Evolutionary conservation across 2,113 vertebrate species (phyloP).

Genomic region (Oncorhynchus mykiss): DNA sequence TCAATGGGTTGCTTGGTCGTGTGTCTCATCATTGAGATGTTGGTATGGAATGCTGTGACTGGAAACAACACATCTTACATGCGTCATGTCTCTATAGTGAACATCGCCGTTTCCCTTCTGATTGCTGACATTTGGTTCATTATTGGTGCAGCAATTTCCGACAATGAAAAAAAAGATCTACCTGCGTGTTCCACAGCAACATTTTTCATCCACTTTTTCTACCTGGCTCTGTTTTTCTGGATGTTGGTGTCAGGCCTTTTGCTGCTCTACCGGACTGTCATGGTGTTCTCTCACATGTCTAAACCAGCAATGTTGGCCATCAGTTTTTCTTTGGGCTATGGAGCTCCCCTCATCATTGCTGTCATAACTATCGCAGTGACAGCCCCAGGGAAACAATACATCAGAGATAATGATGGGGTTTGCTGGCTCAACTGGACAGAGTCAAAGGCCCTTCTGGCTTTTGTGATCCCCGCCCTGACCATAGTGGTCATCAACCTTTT

Average conservation of each 20-base stretch:
- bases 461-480: constrained; percentile 79
- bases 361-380: constrained; percentile 79
- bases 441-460: constrained; percentile 81
- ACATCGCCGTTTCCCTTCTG: constrained; percentile 80
- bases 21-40: constrained; percentile 77
- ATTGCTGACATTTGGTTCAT: constrained; percentile 84
- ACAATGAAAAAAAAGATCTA: constrained; percentile 39
- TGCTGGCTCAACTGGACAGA: constrained; percentile 87
- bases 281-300: constrained; percentile 80
- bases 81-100: constrained; percentile 83
- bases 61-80: constrained; percentile 80
- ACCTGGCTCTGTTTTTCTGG: constrained; percentile 90
- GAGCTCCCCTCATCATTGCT: constrained; percentile 80
- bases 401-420: constrained; percentile 44
- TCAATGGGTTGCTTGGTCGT: constrained; percentile 78
- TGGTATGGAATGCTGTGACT: constrained; percentile 77
- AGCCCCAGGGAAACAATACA: constrained; percentile 69
- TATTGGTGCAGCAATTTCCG: constrained; percentile 56
- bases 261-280: constrained; percentile 80
- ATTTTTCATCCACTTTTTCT: constrained; percentile 89
- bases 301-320: constrained; percentile 73
- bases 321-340: constrained; percentile 81
- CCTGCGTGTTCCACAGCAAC: constrained; percentile 75
- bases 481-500: constrained; percentile 81
- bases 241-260: constrained; percentile 85